These are phyloP conservation scores for Xiphydria camelus DNA, from an alignment of 2,888 invertebrate species.

Conservation along the genomic window DNA sequence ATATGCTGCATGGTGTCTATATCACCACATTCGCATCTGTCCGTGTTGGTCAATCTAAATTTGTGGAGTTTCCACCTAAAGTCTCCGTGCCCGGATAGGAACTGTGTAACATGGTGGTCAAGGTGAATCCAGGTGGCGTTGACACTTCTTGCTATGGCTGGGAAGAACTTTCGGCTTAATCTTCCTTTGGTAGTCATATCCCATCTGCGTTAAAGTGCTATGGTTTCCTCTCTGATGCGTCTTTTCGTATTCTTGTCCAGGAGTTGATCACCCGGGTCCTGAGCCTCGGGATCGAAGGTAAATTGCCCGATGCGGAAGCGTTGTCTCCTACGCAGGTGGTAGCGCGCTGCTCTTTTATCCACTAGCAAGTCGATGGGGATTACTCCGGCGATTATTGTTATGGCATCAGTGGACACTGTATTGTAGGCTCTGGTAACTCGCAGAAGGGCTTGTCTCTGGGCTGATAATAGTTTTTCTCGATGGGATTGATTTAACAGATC, in stretches of 20 bases:
- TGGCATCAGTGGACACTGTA: background rate
- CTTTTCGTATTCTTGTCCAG: background rate
- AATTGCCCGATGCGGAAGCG: too few species aligned
- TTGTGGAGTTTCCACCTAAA: too few species aligned
- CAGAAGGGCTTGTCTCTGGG: background rate
- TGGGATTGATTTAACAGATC: background rate
- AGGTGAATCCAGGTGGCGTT: background rate
- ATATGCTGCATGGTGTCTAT: too few species aligned
- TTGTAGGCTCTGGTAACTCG: conserved; percentile 2
- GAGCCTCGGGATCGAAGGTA: too few species aligned
- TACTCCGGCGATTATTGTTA: background rate
- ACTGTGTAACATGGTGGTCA: background rate
- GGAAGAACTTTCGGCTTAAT: background rate
- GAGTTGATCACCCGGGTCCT: too few species aligned
- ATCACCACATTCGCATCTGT: too few species aligned
- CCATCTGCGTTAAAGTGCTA: background rate
- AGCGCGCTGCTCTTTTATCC: background rate
- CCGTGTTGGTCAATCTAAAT: too few species aligned
- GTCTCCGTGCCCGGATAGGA: background rate
- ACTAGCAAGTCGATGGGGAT: background rate
- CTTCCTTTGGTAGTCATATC: background rate
- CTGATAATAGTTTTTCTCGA: background rate
- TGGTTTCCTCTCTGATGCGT: background rate
- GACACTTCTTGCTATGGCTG: background rate
- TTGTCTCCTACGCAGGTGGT: too few species aligned